Percentiles rank a stretch among this genome's conserved stretches.
Evolutionary conservation across 2,888 invertebrate species (phyloP).

Genomic region (Andrena fulva): DNA sequence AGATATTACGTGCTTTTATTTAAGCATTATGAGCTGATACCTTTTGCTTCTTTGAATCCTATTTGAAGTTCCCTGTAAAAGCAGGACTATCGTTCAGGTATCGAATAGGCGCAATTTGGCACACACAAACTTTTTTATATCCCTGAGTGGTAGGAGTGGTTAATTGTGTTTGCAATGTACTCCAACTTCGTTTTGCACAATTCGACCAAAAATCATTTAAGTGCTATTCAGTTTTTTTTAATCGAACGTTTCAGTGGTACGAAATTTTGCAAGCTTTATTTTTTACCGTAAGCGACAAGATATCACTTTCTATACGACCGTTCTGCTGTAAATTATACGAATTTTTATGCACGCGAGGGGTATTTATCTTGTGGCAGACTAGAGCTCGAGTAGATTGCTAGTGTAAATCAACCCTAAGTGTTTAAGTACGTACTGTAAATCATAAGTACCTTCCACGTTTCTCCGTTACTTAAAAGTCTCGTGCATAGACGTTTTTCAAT

Average conservation of each 20-base stretch:
- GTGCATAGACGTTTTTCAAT: not conserved
- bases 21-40: too few species aligned
- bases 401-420: constrained; percentile 15
- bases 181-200: not conserved
- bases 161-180: too few species aligned
- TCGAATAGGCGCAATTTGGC: too few species aligned
- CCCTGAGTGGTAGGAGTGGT: too few species aligned
- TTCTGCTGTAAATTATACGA: constrained; percentile 1
- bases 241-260: not conserved
- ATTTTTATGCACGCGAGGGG: constrained; percentile 4
- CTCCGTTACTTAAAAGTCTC: constrained; percentile 8
- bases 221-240: not conserved
- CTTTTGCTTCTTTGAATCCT: too few species aligned
- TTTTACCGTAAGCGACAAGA: not conserved
- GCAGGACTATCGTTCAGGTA: not conserved
- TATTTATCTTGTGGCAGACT: not conserved
- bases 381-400: constrained; percentile 10
- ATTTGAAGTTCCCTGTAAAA: not conserved
- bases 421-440: constrained; percentile 13
- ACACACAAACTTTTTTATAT: too few species aligned
- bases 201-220: not conserved
- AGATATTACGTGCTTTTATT: too few species aligned
- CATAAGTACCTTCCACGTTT: not conserved
- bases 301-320: not conserved
- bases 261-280: not conserved